A percentile compares a stretch with the other conserved stretches of the same genome.
Evolutionary conservation across 1,140 invertebrate genomes (phyloP).

Genomic region (Samia ricini): DNA sequence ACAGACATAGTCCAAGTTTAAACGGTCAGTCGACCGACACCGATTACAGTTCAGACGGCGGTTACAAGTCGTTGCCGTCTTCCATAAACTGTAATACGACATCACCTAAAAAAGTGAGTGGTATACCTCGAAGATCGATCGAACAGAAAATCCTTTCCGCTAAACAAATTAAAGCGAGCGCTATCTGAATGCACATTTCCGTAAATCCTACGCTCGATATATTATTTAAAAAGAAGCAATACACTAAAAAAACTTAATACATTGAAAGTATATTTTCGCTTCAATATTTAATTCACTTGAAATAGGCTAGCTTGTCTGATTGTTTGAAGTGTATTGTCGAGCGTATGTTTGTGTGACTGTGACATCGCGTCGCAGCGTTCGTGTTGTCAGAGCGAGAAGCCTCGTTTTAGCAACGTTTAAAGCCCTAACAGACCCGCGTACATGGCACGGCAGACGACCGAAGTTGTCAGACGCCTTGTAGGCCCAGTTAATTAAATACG

Average conservation of each 20-base stretch:
- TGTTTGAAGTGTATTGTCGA: slow-evolving; percentile 5
- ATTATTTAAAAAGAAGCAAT: neutral
- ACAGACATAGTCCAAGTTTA: slow-evolving; percentile 61
- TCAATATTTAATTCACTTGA: neutral
- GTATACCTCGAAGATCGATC: slow-evolving; percentile 69
- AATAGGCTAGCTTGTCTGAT: neutral
- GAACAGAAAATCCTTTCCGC: slow-evolving; percentile 63
- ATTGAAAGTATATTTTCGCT: neutral
- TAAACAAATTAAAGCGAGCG: slow-evolving; percentile 65
- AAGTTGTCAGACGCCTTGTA: no score
- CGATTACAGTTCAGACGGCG: slow-evolving; percentile 74
- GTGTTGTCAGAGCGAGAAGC: slow-evolving; percentile 4
- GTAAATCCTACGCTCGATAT: slow-evolving; percentile 2
- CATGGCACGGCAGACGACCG: no score
- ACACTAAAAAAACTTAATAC: neutral
- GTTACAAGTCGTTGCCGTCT: slow-evolving; percentile 75
- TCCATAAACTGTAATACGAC: slow-evolving; percentile 63
- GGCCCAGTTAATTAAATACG: no score
- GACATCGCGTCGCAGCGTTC: slow-evolving; percentile 13
- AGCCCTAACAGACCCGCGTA: no score
- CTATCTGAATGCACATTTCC: slow-evolving; percentile 36
- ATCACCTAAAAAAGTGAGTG: slow-evolving; percentile 71
- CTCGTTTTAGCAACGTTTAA: slow-evolving; percentile 43
- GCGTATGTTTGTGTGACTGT: slow-evolving; percentile 11
- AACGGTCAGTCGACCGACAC: slow-evolving; percentile 73